Evolutionary conservation across 1,140 invertebrate species (phyloP).

Genomic region (Hylaeus volcanicus): DNA sequence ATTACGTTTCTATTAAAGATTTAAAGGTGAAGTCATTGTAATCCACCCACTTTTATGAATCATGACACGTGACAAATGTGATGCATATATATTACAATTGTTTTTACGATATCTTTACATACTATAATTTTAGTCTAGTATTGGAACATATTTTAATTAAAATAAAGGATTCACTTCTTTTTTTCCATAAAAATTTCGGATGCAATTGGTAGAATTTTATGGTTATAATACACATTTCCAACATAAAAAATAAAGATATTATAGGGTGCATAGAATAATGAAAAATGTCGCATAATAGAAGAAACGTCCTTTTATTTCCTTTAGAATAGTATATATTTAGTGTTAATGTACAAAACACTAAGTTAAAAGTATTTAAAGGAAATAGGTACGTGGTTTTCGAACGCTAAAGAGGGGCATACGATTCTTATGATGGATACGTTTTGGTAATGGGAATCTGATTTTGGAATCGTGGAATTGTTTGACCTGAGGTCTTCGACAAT

Average conservation of each 20-base stretch:
- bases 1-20: background rate
- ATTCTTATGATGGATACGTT: conserved; percentile 92
- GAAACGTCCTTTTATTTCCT: conserved; percentile 57
- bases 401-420: conserved; percentile 91
- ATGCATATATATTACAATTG: background rate
- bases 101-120: background rate
- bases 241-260: background rate
- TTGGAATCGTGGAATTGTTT: conserved; percentile 99
- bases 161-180: background rate
- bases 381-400: conserved; percentile 95
- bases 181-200: background rate
- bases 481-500: conserved; percentile 95
- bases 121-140: background rate
- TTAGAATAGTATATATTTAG: conserved; percentile 42
- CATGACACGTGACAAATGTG: background rate
- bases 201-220: background rate
- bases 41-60: conserved; percentile 10
- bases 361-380: conserved; percentile 84
- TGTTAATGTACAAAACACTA: conserved; percentile 45
- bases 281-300: background rate
- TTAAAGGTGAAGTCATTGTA: background rate
- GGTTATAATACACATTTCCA: background rate
- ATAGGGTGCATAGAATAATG: background rate
- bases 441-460: conserved; percentile 97
- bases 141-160: background rate